Evolutionary conservation across 2,888 invertebrate species (phyloP), one percentile per base, ranked within the genome.

Genomic region (Geophilus truncorum): DNA sequence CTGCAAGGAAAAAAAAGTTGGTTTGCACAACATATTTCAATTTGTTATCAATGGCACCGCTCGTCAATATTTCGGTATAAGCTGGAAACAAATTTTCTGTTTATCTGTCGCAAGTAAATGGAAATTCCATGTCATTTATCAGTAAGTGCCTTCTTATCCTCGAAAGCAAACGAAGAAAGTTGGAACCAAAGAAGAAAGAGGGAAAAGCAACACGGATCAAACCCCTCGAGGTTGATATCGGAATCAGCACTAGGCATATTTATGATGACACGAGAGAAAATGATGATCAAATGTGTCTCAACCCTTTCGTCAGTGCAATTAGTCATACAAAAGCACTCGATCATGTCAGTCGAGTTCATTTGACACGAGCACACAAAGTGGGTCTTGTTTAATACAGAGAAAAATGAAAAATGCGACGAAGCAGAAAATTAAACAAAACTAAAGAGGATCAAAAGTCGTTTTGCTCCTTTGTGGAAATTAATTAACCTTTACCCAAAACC

Each of bases 241-340:
- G n/a, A n/a, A n/a, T n/a, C 70, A 70, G 28, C 70, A 70, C 70
- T 70, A n/a, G 10, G 70, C 70, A 70, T 70, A 70, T 70, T 70
- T 70, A 28, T n/a, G 70, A 70, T 70, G 70, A 70, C 70, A 28
- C 25, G 12, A 70, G 25, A 70, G 28, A 70, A 70, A 70, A 70
- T 70, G 28, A 70, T 28, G 28, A 70, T 70, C 23, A 70, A 70
- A 70, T 25, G 25, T 70, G 70, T 70, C 70, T 25, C 70, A 70
- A 70, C 70, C 70, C 70, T 70, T 70, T 70, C 70, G 70, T 70
- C 70, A 70, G 25, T 70, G 70, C 70, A 70, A 70, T 70, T 70
- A 70, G 70, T 70, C 70, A 70, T 23, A 23, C 23, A 28, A 28
- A 28, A n/a, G 70, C 28, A 70, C 70, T 70, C 28, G 70, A 70